These are phyloP conservation scores for Megaustenia siamemsis DNA, from an alignment of 2,888 invertebrate species.

Conservation along the genomic window DNA sequence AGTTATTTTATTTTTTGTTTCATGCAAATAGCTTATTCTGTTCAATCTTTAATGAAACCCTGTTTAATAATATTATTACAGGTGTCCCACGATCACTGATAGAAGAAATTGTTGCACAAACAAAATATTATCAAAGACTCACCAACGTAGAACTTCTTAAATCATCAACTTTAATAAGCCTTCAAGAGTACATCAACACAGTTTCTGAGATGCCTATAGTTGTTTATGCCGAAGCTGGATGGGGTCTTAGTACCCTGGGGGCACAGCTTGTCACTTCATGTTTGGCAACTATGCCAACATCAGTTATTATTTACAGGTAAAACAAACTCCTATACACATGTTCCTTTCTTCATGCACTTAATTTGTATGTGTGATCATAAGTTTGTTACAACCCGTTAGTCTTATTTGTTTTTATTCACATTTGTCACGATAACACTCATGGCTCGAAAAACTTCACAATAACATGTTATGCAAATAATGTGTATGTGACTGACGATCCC, in stretches of 20 bases:
- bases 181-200: constrained; percentile 20
- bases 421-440: no score
- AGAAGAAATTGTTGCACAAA: constrained; percentile 49
- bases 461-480: no score
- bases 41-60: no score
- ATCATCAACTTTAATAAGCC: constrained; percentile 37
- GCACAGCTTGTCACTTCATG: constrained; percentile 39
- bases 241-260: constrained; percentile 47
- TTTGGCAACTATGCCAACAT: constrained; percentile 9
- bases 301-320: constrained; percentile 50
- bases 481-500: no score
- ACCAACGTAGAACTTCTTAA: constrained; percentile 9
- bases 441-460: no score
- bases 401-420: no score
- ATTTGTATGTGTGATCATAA: no score
- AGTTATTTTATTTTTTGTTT: no score
- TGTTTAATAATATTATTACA: constrained; percentile 16
- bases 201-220: constrained; percentile 45
- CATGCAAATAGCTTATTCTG: no score
- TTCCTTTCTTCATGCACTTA: no score
- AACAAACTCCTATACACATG: no score
- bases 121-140: constrained; percentile 27
- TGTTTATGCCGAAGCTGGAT: constrained; percentile 40
- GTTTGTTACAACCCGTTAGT: no score
- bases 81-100: constrained; percentile 41